These are phyloP conservation scores for Mythimna loreyi DNA, from an alignment of 2,888 invertebrate genomes.

Conservation along the genomic window DNA sequence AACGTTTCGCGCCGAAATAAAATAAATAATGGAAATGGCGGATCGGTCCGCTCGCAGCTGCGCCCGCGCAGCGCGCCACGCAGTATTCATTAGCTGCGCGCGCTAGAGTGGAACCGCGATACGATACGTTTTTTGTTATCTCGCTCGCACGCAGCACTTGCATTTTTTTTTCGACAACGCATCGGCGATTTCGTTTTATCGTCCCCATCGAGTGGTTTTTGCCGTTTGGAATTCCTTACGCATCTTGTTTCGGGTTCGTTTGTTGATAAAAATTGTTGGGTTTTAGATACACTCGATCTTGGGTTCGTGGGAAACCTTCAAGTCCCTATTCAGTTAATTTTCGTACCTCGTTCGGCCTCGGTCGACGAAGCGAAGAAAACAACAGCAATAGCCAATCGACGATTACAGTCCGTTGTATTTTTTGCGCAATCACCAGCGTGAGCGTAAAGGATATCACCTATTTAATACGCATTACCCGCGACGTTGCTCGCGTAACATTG, in stretches of 20 bases:
- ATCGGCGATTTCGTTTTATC: constrained; percentile 90
- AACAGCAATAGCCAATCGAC: constrained; percentile 40
- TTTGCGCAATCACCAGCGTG: constrained; percentile 58
- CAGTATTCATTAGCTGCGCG: constrained; percentile 86
- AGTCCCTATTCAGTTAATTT: constrained; percentile 31
- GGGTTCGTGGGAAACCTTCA: constrained; percentile 68
- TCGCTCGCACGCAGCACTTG: constrained; percentile 88
- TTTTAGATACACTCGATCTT: constrained; percentile 68
- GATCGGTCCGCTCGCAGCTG: constrained; percentile 84
- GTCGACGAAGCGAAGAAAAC: constrained; percentile 32
- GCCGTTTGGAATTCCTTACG: constrained; percentile 87
- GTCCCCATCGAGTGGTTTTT: constrained; percentile 88
- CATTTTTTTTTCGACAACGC: constrained; percentile 88
- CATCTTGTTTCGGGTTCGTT: constrained; percentile 85
- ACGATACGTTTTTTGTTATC: constrained; percentile 89
- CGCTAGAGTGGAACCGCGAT: constrained; percentile 89
- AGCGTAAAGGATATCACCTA: constrained; percentile 67
- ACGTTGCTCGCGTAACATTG: constrained; percentile 65
- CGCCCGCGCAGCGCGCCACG: constrained; percentile 80
- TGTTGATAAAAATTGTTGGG: constrained; percentile 70
- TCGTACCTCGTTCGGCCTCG: constrained; percentile 27
- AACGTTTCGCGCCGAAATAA: constrained; percentile 88
- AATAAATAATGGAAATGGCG: constrained; percentile 90
- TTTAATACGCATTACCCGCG: constrained; percentile 69
- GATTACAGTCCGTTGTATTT: constrained; percentile 50